These are phyloP conservation scores for Petrolisthes manimaculis DNA, from an alignment of 2,888 invertebrate species.

Conservation along the genomic window DNA sequence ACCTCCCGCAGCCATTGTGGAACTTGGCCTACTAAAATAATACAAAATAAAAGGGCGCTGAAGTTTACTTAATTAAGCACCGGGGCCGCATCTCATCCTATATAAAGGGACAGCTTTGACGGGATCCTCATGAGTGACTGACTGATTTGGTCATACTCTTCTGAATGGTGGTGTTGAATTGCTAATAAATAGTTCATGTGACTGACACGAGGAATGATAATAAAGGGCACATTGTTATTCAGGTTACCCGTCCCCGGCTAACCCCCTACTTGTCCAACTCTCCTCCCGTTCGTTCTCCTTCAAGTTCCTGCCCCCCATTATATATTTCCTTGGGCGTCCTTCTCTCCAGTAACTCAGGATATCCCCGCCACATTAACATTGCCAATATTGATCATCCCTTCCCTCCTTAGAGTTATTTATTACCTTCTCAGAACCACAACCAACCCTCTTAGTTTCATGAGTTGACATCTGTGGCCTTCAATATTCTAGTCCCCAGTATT, in stretches of 20 bases:
- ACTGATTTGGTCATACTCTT: not conserved
- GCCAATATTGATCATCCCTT: not conserved
- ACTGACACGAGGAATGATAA: conserved; percentile 25
- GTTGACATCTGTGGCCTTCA: conserved; percentile 15
- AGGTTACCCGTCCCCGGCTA: conserved; percentile 26
- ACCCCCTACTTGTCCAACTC: not conserved
- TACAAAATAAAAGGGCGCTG: conserved; percentile 33
- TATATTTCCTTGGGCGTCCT: not conserved
- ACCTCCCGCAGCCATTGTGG: conserved; percentile 62
- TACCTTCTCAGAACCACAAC: not conserved
- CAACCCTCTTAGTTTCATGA: not conserved
- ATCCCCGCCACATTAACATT: not conserved
- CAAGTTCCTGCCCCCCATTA: not conserved
- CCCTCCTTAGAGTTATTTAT: not conserved
- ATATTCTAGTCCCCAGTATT: conserved; percentile 4
- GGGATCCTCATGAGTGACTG: conserved; percentile 37
- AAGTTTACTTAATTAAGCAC: conserved; percentile 44
- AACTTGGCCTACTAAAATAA: conserved; percentile 56
- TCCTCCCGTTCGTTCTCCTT: not conserved
- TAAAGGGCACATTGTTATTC: not conserved
- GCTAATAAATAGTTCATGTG: conserved; percentile 23
- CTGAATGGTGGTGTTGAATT: conserved; percentile 14
- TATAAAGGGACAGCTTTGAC: conserved; percentile 27
- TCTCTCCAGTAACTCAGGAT: conserved; percentile 6
- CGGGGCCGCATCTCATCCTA: conserved; percentile 49